phyloP scores from a whole-genome alignment of 1,140 invertebrate species.

The Nixonia krombeini region DNA sequence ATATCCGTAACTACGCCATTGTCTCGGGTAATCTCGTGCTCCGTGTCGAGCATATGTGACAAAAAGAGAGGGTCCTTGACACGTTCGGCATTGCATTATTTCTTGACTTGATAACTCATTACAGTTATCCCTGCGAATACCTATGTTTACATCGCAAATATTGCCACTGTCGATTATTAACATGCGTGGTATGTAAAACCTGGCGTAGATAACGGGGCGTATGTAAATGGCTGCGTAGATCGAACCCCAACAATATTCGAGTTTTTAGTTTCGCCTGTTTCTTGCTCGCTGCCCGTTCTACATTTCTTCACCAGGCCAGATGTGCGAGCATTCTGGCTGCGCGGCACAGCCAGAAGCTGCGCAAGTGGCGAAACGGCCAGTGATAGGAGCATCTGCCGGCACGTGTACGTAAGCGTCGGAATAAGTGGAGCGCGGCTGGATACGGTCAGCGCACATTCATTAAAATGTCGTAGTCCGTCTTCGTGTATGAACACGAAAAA shows the following conservation, averaged over 20 bases:
- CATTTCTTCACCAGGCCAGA: too few species aligned
- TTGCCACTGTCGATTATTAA: slow-evolving; percentile 54
- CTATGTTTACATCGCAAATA: slow-evolving; percentile 46
- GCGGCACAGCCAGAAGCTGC: too few species aligned
- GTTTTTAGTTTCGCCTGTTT: too few species aligned
- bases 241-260: not conserved
- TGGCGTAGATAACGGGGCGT: not conserved
- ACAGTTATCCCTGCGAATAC: slow-evolving; percentile 50
- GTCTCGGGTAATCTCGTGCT: slow-evolving; percentile 20
- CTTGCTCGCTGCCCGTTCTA: too few species aligned
- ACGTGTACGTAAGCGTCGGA: slow-evolving; percentile 30
- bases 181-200: slow-evolving; percentile 37
- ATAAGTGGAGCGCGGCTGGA: slow-evolving; percentile 64
- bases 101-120: slow-evolving; percentile 42
- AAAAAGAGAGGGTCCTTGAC: slow-evolving; percentile 24
- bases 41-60: not conserved
- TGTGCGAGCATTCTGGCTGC: too few species aligned
- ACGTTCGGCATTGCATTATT: slow-evolving; percentile 35
- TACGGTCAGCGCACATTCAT: slow-evolving; percentile 57
- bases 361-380: too few species aligned
- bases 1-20: too few species aligned
- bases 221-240: not conserved
- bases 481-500: slow-evolving; percentile 48
- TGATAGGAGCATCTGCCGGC: slow-evolving; percentile 17
- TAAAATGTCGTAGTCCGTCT: slow-evolving; percentile 51